These are phyloP conservation scores for Naja naja DNA, from an alignment of 2,113 vertebrate species.

Conservation along the genomic window DNA sequence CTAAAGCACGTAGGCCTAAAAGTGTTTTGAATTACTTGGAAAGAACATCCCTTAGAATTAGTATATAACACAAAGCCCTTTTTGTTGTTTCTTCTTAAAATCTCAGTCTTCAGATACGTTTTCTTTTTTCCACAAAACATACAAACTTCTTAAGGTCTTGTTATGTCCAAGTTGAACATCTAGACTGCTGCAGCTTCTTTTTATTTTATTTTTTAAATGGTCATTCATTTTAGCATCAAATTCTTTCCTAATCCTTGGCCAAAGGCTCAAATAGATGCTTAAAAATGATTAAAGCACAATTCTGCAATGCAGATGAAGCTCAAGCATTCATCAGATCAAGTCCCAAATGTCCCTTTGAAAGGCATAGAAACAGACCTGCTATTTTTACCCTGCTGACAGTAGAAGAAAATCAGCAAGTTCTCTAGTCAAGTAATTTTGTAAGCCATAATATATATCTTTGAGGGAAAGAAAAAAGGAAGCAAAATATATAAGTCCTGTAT, in stretches of 20 bases:
- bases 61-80: background rate
- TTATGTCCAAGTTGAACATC: background rate
- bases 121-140: background rate
- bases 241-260: background rate
- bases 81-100: background rate
- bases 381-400: background rate
- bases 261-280: background rate
- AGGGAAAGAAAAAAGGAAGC: background rate
- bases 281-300: background rate
- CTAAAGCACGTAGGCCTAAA: background rate
- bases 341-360: background rate
- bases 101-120: background rate
- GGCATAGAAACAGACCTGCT: background rate
- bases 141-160: background rate
- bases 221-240: background rate
- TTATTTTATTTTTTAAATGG: background rate
- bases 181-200: background rate
- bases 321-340: background rate
- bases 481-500: background rate
- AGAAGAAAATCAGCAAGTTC: background rate
- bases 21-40: background rate
- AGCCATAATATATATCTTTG: background rate
- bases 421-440: background rate
- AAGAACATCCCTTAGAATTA: background rate
- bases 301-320: background rate